Conservation (phyloP, 2,888 invertebrate species). For the Morinoia aosen region DNA sequence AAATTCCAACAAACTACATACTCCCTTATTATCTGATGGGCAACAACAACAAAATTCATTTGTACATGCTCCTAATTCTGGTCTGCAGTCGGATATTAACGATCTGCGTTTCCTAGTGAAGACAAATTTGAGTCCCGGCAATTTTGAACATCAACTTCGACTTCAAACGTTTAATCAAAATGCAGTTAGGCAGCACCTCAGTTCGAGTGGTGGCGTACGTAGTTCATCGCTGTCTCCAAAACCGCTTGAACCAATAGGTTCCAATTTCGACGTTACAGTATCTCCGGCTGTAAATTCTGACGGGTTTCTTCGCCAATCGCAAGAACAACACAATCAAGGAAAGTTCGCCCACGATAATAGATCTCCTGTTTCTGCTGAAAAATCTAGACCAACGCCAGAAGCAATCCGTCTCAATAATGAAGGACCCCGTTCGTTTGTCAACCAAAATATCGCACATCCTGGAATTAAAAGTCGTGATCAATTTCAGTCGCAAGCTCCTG, state of each 20-base stretch:
- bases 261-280: background rate
- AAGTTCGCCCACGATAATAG: background rate
- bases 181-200: background rate
- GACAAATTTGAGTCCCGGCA: slow-evolving; percentile 25
- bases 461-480: slow-evolving; percentile 26
- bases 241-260: background rate
- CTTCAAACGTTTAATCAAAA: slow-evolving; percentile 23
- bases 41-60: background rate
- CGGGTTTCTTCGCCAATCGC: background rate
- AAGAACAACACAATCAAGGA: background rate
- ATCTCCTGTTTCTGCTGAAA: background rate
- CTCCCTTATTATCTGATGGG: background rate
- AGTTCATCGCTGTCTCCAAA: background rate
- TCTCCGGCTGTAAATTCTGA: background rate
- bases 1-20: background rate
- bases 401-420: background rate
- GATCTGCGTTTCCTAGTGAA: slow-evolving; percentile 9
- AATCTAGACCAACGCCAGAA: slow-evolving; percentile 24
- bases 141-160: slow-evolving; percentile 35
- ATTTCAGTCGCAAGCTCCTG: background rate
- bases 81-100: background rate
- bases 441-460: slow-evolving; percentile 41
- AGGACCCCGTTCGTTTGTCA: slow-evolving; percentile 37
- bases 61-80: background rate
- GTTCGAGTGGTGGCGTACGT: background rate